These are phyloP conservation scores for Spea bombifrons DNA, from an alignment of 2,113 vertebrate genomes.

Conservation along the genomic window DNA sequence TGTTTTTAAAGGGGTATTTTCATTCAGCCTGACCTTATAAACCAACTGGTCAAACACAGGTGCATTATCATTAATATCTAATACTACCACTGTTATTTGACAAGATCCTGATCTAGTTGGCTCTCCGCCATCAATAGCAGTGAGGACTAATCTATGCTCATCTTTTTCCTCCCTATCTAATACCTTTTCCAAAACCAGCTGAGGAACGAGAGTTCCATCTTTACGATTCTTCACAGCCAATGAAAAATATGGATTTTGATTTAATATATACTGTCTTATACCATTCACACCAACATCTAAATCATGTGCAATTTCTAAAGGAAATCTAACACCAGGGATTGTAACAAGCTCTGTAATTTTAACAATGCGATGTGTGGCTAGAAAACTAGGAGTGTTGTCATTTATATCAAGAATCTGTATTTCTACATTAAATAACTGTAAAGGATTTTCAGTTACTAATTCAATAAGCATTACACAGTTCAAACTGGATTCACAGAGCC, in stretches of 20 bases:
- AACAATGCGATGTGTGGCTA: constrained; percentile 56
- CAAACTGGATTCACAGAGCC: constrained; percentile 66
- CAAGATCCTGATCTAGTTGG: constrained; percentile 67
- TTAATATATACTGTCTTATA: constrained; percentile 66
- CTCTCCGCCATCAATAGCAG: constrained; percentile 69
- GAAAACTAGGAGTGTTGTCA: constrained; percentile 74
- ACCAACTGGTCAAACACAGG: constrained; percentile 62
- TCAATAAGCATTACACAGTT: constrained; percentile 69
- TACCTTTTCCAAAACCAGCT: constrained; percentile 70
- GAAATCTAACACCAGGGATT: constrained; percentile 63
- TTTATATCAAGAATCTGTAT: constrained; percentile 78
- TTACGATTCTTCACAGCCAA: constrained; percentile 60
- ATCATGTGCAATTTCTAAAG: constrained; percentile 72
- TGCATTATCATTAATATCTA: constrained; percentile 74
- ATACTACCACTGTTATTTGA: constrained; percentile 63
- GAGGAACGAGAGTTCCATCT: constrained; percentile 72
- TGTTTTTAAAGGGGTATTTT: constrained; percentile 63
- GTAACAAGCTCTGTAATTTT: constrained; percentile 66
- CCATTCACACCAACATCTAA: constrained; percentile 72
- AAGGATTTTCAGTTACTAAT: constrained; percentile 69
- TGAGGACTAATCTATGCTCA: constrained; percentile 68
- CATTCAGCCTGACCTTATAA: constrained; percentile 62
- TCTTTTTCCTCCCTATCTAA: constrained; percentile 71
- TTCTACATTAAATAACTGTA: constrained; percentile 70
- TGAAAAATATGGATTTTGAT: constrained; percentile 67